These are phyloP conservation scores for Alca torda DNA, from an alignment of 2,797 vertebrate species.

Conservation along the genomic window DNA sequence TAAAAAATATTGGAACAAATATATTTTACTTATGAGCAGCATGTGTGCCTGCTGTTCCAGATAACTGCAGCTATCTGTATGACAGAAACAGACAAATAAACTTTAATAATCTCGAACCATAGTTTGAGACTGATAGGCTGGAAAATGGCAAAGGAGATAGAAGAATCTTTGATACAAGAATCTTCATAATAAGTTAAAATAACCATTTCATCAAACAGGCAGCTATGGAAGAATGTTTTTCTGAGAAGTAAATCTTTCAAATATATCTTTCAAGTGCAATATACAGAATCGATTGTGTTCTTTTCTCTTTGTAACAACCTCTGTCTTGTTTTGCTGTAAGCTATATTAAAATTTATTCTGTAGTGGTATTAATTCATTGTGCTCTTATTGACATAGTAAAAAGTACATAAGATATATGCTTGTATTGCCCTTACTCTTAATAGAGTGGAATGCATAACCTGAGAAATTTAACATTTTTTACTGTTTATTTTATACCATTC, in stretches of 20 bases:
- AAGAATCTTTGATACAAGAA: neutral
- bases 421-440: neutral
- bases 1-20: neutral
- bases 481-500: neutral
- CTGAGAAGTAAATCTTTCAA: slow-evolving; percentile 1
- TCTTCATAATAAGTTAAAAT: slow-evolving; percentile 24
- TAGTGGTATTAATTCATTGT: neutral
- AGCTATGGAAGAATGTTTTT: neutral
- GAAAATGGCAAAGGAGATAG: neutral
- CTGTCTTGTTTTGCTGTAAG: neutral
- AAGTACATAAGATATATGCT: neutral
- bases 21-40: neutral
- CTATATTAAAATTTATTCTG: neutral
- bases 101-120: neutral
- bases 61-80: neutral
- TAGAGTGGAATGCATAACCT: neutral
- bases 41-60: neutral
- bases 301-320: neutral
- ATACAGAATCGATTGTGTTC: neutral
- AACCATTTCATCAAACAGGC: neutral
- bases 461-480: neutral
- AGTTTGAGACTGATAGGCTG: neutral
- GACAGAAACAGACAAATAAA: neutral
- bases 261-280: neutral
- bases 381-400: neutral